phyloP scores from a whole-genome alignment of 2,888 invertebrate species.

The Orthosia cruda region DNA sequence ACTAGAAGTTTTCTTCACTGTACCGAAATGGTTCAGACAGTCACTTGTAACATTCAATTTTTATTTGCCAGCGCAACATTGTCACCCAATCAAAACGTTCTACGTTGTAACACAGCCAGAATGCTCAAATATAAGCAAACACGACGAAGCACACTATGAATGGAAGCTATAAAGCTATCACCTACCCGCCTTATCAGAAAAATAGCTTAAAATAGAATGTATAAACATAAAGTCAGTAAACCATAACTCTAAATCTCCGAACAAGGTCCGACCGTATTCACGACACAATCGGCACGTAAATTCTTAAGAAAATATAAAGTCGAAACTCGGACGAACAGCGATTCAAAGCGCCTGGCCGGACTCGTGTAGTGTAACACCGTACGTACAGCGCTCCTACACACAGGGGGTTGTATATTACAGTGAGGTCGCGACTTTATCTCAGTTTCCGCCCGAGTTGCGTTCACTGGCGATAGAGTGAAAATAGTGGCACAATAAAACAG shows the following conservation, averaged over 20 bases:
- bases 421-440: slow-evolving; percentile 89
- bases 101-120: background rate
- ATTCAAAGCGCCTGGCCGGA: slow-evolving; percentile 68
- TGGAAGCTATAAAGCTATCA: slow-evolving; percentile 30
- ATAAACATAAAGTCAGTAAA: slow-evolving; percentile 37
- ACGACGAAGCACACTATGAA: background rate
- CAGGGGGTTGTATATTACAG: slow-evolving; percentile 84
- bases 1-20: background rate
- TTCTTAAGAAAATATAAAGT: slow-evolving; percentile 64
- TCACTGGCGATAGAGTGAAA: slow-evolving; percentile 88
- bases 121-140: slow-evolving; percentile 11
- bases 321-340: slow-evolving; percentile 55
- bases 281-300: slow-evolving; percentile 57
- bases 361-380: slow-evolving; percentile 59
- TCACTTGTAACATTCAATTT: slow-evolving; percentile 3
- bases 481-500: slow-evolving; percentile 90
- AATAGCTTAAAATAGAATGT: slow-evolving; percentile 40
- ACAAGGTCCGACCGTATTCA: slow-evolving; percentile 32
- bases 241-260: slow-evolving; percentile 50
- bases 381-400: slow-evolving; percentile 59
- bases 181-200: slow-evolving; percentile 40
- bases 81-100: background rate
- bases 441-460: slow-evolving; percentile 89
- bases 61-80: background rate
- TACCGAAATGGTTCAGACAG: background rate